Evolutionary conservation across 92 coral and sea anemone genomes (phyloP).

Genomic region (Porites divaricata): DNA sequence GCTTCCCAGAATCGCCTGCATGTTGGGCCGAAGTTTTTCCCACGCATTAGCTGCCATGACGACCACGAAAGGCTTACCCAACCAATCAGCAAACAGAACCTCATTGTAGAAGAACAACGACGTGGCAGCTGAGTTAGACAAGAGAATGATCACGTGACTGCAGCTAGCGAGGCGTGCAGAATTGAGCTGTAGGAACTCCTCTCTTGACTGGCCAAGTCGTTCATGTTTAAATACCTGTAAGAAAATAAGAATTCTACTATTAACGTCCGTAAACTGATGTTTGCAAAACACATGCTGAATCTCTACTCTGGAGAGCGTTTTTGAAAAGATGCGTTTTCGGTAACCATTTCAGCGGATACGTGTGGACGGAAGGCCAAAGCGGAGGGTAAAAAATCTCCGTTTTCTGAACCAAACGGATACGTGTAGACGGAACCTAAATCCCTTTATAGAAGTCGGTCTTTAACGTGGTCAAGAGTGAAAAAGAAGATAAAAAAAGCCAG

Average conservation of each 20-base stretch:
- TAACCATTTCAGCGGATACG: too few relatives aligned
- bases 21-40: constrained; percentile 66
- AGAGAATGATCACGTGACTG: constrained; percentile 69
- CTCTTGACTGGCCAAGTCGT: constrained; percentile 85
- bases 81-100: constrained; percentile 84
- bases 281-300: background rate
- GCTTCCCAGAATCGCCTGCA: constrained; percentile 87
- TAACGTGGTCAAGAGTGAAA: too few relatives aligned
- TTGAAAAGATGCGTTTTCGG: too few relatives aligned
- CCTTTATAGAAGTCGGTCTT: too few relatives aligned
- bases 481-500: too few relatives aligned
- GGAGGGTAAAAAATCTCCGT: too few relatives aligned
- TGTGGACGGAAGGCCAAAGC: too few relatives aligned
- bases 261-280: background rate
- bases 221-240: constrained; percentile 81
- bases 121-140: constrained; percentile 76
- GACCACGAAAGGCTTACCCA: constrained; percentile 74
- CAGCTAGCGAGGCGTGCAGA: constrained; percentile 69
- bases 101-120: constrained; percentile 92
- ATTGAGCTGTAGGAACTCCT: constrained; percentile 80
- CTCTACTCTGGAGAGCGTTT: too few relatives aligned
- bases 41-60: constrained; percentile 85
- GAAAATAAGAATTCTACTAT: too few relatives aligned
- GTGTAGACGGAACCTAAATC: too few relatives aligned
- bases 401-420: too few relatives aligned